A percentile compares a stretch with the other conserved stretches of the same genome.
Evolutionary conservation across 2,113 vertebrate species (phyloP).

Genomic region (Poecile atricapillus): DNA sequence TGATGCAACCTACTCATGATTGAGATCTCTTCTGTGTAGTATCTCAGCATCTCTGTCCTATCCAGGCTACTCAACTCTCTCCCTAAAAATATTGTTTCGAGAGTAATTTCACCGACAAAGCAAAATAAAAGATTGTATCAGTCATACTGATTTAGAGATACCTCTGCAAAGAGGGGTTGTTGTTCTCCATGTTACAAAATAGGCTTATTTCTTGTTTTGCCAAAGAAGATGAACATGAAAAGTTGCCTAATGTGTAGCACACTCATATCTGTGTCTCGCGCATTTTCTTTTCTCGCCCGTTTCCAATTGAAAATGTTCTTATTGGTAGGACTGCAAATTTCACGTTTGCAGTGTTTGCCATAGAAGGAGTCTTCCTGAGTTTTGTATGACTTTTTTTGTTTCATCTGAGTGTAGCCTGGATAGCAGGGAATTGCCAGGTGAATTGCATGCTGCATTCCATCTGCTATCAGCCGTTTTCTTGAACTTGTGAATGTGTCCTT

Average conservation of each 20-base stretch:
- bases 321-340: background rate
- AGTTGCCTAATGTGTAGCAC: background rate
- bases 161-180: background rate
- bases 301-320: background rate
- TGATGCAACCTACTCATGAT: background rate
- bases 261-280: background rate
- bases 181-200: background rate
- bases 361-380: background rate
- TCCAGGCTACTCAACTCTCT: background rate
- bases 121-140: background rate
- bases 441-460: background rate
- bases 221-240: background rate
- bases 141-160: background rate
- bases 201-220: background rate
- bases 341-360: fast-evolving
- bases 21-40: background rate
- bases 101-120: background rate
- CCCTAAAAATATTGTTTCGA: background rate
- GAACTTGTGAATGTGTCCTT: background rate
- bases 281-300: background rate
- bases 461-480: background rate
- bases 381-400: background rate
- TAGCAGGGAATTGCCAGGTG: background rate
- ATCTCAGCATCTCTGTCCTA: background rate
- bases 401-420: background rate